Conservation (phyloP, 2,888 invertebrate species). For the Sphinx pinastri region DNA sequence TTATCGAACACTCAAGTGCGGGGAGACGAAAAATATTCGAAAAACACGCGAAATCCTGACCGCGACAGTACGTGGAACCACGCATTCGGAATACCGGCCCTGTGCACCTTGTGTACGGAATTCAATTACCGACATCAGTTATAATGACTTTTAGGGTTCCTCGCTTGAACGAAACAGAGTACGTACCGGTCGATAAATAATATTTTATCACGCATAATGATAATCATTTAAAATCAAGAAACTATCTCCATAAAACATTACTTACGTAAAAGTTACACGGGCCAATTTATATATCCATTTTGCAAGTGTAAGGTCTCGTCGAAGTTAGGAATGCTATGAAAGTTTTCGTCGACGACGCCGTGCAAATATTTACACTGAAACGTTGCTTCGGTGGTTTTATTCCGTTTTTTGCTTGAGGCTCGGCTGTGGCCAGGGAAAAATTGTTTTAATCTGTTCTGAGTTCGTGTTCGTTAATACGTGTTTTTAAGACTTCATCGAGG, state of each 20-base stretch:
- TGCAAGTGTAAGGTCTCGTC: conserved; percentile 59
- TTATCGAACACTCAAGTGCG: conserved; percentile 45
- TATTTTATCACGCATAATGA: neutral
- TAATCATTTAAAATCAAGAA: neutral
- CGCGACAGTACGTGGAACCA: conserved; percentile 64
- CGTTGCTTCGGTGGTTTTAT: conserved; percentile 62
- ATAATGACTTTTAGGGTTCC: conserved; percentile 57
- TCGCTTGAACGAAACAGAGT: neutral
- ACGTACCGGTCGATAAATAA: neutral
- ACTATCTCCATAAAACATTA: neutral
- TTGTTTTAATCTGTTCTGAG: conserved; percentile 57
- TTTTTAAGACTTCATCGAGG: conserved; percentile 45
- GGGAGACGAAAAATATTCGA: conserved; percentile 73
- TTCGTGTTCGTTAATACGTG: conserved; percentile 57
- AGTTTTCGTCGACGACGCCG: conserved; percentile 68
- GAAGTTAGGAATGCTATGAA: conserved; percentile 68
- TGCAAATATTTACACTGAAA: conserved; percentile 76
- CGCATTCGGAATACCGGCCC: conserved; percentile 55
- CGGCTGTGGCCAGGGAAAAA: conserved; percentile 61
- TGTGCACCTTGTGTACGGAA: conserved; percentile 64
- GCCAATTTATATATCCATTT: conserved; percentile 46
- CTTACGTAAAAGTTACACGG: neutral
- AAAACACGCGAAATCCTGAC: conserved; percentile 73
- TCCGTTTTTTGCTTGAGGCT: conserved; percentile 65
- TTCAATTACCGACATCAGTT: conserved; percentile 70